Conservation (phyloP, 2,113 vertebrate species). For the Takifugu flavidus region DNA sequence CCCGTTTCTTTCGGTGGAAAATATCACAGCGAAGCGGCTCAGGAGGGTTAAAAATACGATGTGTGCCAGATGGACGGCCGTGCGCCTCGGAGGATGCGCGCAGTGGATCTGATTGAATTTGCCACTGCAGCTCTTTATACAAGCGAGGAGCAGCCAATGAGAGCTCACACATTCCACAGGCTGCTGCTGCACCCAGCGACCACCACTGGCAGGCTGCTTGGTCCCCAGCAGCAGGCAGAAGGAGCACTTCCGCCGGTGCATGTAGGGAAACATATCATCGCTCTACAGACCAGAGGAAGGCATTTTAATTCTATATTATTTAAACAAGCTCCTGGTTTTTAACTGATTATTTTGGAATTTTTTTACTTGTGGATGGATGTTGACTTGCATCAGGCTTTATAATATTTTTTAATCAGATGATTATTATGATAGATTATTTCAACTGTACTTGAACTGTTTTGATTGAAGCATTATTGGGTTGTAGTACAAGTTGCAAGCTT, state of each 20-base stretch:
- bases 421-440: too few relatives aligned
- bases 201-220: not conserved
- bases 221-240: not conserved
- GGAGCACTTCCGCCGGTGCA: too few relatives aligned
- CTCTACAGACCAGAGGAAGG: too few relatives aligned
- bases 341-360: not conserved
- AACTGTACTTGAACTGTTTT: too few relatives aligned
- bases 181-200: slow-evolving; percentile 17
- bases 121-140: slow-evolving; percentile 70
- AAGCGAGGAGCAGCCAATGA: slow-evolving; percentile 67
- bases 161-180: slow-evolving; percentile 40
- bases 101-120: slow-evolving; percentile 70
- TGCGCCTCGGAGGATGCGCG: slow-evolving; percentile 30
- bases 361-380: not conserved
- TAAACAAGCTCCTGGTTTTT: not conserved
- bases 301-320: not conserved
- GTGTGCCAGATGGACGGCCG: not conserved
- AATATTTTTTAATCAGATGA: too few relatives aligned
- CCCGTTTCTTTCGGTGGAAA: not conserved
- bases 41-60: not conserved
- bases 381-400: too few relatives aligned
- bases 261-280: too few relatives aligned
- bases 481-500: too few relatives aligned
- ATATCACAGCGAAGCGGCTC: not conserved
- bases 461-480: too few relatives aligned